Conservation (phyloP, 2,888 invertebrate genomes). For the Caenorhabditis wallacei region DNA sequence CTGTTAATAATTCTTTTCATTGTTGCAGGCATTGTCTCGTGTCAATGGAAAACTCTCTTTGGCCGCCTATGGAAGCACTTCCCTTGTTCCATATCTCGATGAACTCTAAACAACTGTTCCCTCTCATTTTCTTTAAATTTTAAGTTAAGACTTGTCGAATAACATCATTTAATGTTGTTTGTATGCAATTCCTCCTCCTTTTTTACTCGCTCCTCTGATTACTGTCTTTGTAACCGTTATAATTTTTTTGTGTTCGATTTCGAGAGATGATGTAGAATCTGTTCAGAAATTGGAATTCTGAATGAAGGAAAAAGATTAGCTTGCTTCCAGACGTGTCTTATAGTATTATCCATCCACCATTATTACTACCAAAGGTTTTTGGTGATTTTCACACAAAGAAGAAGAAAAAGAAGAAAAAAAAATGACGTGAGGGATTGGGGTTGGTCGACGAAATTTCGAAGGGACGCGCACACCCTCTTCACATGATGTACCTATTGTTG, state of each 20-base stretch:
- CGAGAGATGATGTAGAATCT: slow-evolving; percentile 39
- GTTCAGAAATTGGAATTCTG: slow-evolving; percentile 45
- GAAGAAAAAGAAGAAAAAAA: slow-evolving; percentile 11
- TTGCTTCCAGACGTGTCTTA: background rate
- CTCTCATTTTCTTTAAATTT: background rate
- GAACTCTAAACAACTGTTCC: slow-evolving; percentile 74
- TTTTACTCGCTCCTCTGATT: background rate
- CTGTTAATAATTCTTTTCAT: background rate
- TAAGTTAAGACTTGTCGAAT: slow-evolving; percentile 39
- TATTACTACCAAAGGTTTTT: slow-evolving; percentile 17
- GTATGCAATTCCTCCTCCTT: slow-evolving; percentile 17
- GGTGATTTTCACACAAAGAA: slow-evolving; percentile 23
- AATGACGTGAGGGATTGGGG: slow-evolving; percentile 50
- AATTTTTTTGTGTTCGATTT: slow-evolving; percentile 12
- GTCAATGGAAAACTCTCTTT: slow-evolving; percentile 77
- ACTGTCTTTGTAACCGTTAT: slow-evolving; percentile 20
- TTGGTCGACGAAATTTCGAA: slow-evolving; percentile 51
- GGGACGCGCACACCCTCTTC: slow-evolving; percentile 46
- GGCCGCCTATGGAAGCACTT: slow-evolving; percentile 74
- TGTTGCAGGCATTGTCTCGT: slow-evolving; percentile 74
- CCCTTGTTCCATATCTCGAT: slow-evolving; percentile 79
- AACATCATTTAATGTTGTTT: slow-evolving; percentile 28
- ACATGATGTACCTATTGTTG: slow-evolving; percentile 65
- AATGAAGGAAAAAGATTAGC: slow-evolving; percentile 45
- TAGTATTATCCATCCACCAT: background rate